These are phyloP conservation scores for Lithobates sylvaticus DNA, from an alignment of 2,797 vertebrate species.

Conservation along the genomic window DNA sequence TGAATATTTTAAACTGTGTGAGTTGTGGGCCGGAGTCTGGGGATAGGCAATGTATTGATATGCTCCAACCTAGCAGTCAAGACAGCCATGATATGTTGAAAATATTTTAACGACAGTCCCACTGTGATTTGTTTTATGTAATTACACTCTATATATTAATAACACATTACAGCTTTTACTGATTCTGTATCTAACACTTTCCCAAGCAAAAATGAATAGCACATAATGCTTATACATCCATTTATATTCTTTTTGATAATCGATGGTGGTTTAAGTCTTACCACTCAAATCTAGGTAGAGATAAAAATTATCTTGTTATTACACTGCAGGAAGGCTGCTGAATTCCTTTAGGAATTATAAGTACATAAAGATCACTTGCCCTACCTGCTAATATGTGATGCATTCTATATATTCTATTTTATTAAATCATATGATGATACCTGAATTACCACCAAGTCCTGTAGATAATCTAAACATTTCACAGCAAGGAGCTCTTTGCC, in stretches of 20 bases:
- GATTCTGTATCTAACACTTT: not conserved
- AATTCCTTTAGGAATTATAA: slow-evolving; percentile 21
- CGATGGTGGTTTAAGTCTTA: slow-evolving; percentile 3
- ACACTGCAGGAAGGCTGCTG: slow-evolving; percentile 26
- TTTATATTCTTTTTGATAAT: slow-evolving; percentile 11
- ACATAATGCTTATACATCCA: not conserved
- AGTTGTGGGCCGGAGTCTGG: slow-evolving; percentile 48
- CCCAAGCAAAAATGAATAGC: not conserved
- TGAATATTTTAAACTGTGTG: slow-evolving; percentile 60
- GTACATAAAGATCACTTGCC: slow-evolving; percentile 47
- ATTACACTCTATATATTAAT: not conserved
- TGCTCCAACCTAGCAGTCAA: slow-evolving; percentile 49
- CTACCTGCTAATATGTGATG: slow-evolving; percentile 32
- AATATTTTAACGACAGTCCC: slow-evolving; percentile 18
- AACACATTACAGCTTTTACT: too few relatives aligned
- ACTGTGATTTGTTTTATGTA: slow-evolving; percentile 10
- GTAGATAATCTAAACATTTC: slow-evolving; percentile 41
- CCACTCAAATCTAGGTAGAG: slow-evolving; percentile 25
- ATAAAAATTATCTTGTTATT: slow-evolving; percentile 31
- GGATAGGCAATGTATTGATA: slow-evolving; percentile 56
- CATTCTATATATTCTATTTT: slow-evolving; percentile 27
- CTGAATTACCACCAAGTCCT: slow-evolving; percentile 45
- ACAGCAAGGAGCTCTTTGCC: slow-evolving; percentile 38
- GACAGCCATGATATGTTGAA: slow-evolving; percentile 35
- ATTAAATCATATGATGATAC: slow-evolving; percentile 26